A percentile compares a stretch with the other conserved stretches of the same genome.
Conservation (phyloP, 2,888 invertebrate genomes). For the Tethea ocularis region DNA sequence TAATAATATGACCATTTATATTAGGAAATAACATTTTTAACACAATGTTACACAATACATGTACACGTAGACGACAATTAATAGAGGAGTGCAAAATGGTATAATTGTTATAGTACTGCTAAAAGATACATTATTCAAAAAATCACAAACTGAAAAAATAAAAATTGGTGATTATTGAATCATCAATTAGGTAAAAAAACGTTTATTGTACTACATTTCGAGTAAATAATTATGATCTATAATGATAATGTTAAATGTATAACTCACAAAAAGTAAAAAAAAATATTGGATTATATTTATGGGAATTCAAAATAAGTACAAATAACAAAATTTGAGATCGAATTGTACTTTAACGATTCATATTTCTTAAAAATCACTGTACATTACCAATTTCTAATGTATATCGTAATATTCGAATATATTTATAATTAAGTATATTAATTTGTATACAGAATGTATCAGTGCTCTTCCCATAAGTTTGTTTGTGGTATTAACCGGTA, state of each 20-base stretch:
- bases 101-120: background rate
- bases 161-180: background rate
- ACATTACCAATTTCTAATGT: slow-evolving; percentile 25
- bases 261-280: background rate
- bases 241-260: background rate
- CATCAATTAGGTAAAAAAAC: background rate
- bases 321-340: slow-evolving; percentile 45
- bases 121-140: background rate
- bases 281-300: background rate
- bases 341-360: slow-evolving; percentile 50
- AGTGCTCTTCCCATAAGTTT: slow-evolving; percentile 45
- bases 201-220: background rate
- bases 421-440: slow-evolving; percentile 27
- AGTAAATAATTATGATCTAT: background rate
- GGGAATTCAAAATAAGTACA: slow-evolving; percentile 4
- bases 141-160: no score
- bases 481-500: slow-evolving; percentile 16
- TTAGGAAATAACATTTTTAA: slow-evolving; percentile 1
- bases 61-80: background rate
- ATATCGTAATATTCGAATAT: slow-evolving; percentile 17
- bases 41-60: background rate
- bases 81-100: background rate
- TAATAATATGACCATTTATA: slow-evolving; percentile 1
- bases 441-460: slow-evolving; percentile 44
- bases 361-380: slow-evolving; percentile 23